Evolutionary conservation across 2,113 vertebrate species (phyloP), one percentile per base, ranked within the genome.

Genomic region (Onychostruthus taczanowskii): DNA sequence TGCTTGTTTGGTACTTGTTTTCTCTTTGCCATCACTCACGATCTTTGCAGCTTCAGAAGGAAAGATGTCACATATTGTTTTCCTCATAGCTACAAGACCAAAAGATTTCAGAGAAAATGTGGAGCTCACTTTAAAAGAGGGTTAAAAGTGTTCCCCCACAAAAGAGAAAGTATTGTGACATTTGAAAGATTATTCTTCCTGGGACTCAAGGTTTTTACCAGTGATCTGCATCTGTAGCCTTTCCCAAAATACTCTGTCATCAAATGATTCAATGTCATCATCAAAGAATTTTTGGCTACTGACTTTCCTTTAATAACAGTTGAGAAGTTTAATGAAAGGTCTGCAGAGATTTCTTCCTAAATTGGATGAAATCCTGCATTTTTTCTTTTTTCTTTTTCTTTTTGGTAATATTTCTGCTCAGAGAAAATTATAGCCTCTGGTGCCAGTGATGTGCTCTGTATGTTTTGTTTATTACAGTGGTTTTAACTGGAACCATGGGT

Each of bases 241-340:
- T 97, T 97, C 95, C 88, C 96, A 93, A 95, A 96, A 93, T 68
- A 89, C 83, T 95, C 87, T 95, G 55, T 97, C 91, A 96, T 95
- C 96, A 96, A 97, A 97, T 94, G 88, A 94, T 97, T 97, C 94
- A 90, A 96, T 97, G 96, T 97, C 96, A 97, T 97, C 96, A 97
- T 97, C 96, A 96, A 98, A 97, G 97, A 97, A 97, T 96, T 97
- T 93, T 96, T 97, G 97, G 97, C 95, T 97, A 96, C 97, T 97
- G 94, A 92, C 93, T 97, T 97, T 96, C 84, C 97, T 96, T 96
- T 97, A 96, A 98, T 97, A 97, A 97, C 81, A 96, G 97, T 96
- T 96, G 96, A 97, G 94, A 97, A 96, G 91, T 95, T 97, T 98
- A 98, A 98, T 98, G 97, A 98, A 96, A 97, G 97, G 96, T 94